phyloP scores from a whole-genome alignment of 2,797 vertebrate species.

The Halcyon smyrnensis region DNA sequence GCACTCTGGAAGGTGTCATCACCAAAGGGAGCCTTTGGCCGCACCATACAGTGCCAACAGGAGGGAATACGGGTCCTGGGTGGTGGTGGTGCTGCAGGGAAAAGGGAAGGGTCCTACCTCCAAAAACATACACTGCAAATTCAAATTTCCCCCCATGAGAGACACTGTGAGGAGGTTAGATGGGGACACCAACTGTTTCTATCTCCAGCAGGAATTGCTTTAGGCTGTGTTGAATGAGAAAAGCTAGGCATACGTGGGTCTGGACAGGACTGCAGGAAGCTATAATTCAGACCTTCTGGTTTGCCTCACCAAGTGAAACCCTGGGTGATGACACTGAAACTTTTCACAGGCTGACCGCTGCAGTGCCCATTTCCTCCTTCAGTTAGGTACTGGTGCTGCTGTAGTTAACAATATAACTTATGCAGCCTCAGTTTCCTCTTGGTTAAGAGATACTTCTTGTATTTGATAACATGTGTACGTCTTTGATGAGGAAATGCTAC shows the following conservation, averaged over 20 bases:
- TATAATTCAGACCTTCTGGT: slow-evolving; percentile 15
- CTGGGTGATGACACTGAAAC: background rate
- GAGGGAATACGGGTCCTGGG: background rate
- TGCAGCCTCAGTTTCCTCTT: background rate
- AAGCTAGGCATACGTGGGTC: background rate
- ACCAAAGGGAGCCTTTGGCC: background rate
- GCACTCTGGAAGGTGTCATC: background rate
- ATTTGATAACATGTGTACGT: background rate
- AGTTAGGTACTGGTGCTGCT: background rate
- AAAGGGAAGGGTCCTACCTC: background rate
- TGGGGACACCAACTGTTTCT: slow-evolving; percentile 21
- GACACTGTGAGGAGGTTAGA: background rate
- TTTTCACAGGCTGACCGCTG: background rate
- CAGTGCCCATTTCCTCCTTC: background rate
- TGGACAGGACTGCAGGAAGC: background rate
- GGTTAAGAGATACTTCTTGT: background rate
- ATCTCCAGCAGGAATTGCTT: background rate
- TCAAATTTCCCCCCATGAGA: background rate
- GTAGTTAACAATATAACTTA: background rate
- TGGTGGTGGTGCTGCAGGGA: background rate
- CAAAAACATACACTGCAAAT: background rate
- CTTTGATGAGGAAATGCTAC: background rate
- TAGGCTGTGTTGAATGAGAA: slow-evolving; percentile 36
- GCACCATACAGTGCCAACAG: background rate
- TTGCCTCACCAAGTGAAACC: slow-evolving; percentile 5